Base-by-base conservation (phyloP, 2,113 vertebrate genomes). In the Sebastes schlegelii region DNA sequence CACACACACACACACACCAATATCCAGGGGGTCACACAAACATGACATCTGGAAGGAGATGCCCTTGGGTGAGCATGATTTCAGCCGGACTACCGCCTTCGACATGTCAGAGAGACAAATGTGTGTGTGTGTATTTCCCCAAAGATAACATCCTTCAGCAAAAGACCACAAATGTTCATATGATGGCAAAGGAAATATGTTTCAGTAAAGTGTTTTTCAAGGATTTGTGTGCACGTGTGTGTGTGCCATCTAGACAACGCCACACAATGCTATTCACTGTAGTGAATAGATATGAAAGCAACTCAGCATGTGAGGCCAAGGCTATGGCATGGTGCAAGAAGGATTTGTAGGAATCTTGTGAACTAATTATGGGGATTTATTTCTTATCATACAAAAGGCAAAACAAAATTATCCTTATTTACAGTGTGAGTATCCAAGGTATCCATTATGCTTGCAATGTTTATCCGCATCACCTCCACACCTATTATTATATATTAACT, bases 41-140 rank as follows among this genome's bases (percentile, higher is more conserved):
- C 80, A 52, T 6, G 70, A 82, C 82, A 86, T 85, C 68, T 81
- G 79, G 77, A 87, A 70, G 80, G 83, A 87, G 70, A 85, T 83
- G 84, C 77, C 86, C 87, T 88, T 90, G 89, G 78, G 68, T 87
- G 84, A 89, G 84, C 78, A 77, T 54, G 75, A 88, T 80, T 77
- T 79, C 72, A 83, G 88, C 85, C 63, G 6, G 26, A 90, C 85
- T 83, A 55, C 81, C 46, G 57, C 70, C 16, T 86, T 83, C 76
- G 4, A 84, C 85, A 73, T 79, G 89, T 85, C 88, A 86, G 69
- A 21, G 40, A 90, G 89, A 93, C 77, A 86, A 91, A 89, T 82
- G 79, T 77, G 74, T 67, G 72, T 88, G 70, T 88, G 52, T 62
- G 67, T 89, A 55, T 88, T 74, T 69, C 75, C 64, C 76, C 6